phyloP scores from a whole-genome alignment of 2,797 vertebrate species.

The Eupleurogrammus muticus region DNA sequence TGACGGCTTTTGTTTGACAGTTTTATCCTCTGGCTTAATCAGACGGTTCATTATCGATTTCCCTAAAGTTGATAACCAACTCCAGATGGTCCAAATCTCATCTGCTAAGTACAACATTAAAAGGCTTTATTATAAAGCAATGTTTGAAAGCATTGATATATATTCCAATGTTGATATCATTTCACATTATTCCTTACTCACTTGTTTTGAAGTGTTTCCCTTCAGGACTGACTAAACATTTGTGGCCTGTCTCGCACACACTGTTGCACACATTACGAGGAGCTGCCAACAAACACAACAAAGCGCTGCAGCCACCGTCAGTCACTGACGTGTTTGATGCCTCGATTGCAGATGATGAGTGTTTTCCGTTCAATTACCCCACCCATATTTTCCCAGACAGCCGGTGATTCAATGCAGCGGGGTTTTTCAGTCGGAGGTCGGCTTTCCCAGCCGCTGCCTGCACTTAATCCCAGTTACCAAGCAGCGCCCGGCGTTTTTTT shows the following conservation, averaged over 20 bases:
- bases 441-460: constrained; percentile 6
- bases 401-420: constrained; percentile 33
- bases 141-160: constrained; percentile 7
- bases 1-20: constrained; percentile 18
- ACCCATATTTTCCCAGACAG: constrained; percentile 41
- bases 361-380: constrained; percentile 64
- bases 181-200: constrained; percentile 16
- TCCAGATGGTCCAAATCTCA: constrained; percentile 35
- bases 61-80: constrained; percentile 37
- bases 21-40: constrained; percentile 37
- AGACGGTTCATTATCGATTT: constrained; percentile 59
- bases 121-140: constrained; percentile 11
- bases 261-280: constrained; percentile 17
- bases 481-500: neutral
- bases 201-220: constrained; percentile 15
- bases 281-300: constrained; percentile 40
- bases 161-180: constrained; percentile 10
- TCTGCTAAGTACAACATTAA: neutral
- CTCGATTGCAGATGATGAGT: constrained; percentile 51
- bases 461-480: constrained; percentile 28
- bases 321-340: constrained; percentile 37
- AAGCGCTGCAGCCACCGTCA: constrained; percentile 33
- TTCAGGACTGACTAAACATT: constrained; percentile 8
- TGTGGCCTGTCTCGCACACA: constrained; percentile 24
- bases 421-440: constrained; percentile 35